These are phyloP conservation scores for Sminthurinus aureus DNA, from an alignment of 2,888 invertebrate species.

Conservation along the genomic window DNA sequence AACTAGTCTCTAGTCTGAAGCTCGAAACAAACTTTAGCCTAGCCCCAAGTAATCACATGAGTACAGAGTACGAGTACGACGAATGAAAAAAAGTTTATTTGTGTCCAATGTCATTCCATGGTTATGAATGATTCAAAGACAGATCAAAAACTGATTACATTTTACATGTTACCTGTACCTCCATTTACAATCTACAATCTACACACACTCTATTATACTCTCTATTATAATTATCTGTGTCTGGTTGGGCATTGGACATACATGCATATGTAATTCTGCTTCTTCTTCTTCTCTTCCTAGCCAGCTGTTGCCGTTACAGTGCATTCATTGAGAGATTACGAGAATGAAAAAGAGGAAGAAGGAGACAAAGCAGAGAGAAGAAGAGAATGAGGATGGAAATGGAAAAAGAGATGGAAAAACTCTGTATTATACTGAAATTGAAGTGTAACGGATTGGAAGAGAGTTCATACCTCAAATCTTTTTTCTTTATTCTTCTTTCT, in stretches of 20 bases:
- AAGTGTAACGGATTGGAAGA: conserved; percentile 39
- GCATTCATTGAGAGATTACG: conserved; percentile 23
- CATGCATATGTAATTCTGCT: too few species aligned
- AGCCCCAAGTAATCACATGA: background rate
- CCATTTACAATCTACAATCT: background rate
- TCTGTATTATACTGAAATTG: conserved; percentile 20
- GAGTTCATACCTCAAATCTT: conserved; percentile 21
- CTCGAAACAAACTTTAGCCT: background rate
- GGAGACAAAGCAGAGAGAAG: background rate
- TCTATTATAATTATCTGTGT: background rate
- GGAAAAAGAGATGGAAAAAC: background rate
- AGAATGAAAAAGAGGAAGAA: background rate
- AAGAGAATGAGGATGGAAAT: background rate
- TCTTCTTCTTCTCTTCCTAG: background rate
- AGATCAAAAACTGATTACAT: conserved; percentile 33
- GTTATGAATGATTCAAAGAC: conserved; percentile 40
- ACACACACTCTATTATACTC: background rate
- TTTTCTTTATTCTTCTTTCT: conserved; percentile 4
- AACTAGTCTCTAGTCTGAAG: background rate
- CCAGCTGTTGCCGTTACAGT: conserved; percentile 36
- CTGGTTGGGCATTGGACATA: background rate
- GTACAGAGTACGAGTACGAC: background rate
- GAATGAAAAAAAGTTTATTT: conserved; percentile 15
- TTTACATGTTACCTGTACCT: background rate
- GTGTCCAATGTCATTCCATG: conserved; percentile 36